A percentile compares a stretch with the other conserved stretches of the same genome.
Conservation (phyloP, 1,140 invertebrate genomes). For the Telenomus remus region DNA sequence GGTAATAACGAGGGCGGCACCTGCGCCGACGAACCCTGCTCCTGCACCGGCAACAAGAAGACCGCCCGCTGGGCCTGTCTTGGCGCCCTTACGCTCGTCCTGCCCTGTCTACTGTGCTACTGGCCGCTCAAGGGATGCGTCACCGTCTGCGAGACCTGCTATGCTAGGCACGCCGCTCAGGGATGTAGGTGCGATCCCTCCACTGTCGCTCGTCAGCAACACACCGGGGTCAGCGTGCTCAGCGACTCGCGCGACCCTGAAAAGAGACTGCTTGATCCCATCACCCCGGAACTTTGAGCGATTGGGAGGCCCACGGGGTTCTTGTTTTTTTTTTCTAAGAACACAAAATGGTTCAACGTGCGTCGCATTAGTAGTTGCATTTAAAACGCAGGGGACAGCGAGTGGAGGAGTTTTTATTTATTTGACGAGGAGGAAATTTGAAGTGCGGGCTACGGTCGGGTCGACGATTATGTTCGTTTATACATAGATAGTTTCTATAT, state of each 20-base stretch:
- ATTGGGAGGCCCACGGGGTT: too few relatives aligned
- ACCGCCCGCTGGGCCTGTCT: conserved; percentile 89
- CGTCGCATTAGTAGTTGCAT: too few relatives aligned
- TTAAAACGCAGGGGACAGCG: conserved; percentile 63
- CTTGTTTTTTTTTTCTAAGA: too few relatives aligned
- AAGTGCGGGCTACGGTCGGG: conserved; percentile 16
- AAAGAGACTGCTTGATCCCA: conserved; percentile 72
- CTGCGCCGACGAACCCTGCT: conserved; percentile 90
- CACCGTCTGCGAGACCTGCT: conserved; percentile 85
- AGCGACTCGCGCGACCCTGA: conserved; percentile 69
- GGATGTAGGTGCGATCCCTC: conserved; percentile 80
- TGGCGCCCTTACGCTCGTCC: conserved; percentile 83
- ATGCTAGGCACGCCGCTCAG: conserved; percentile 84
- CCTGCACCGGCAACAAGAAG: conserved; percentile 83
- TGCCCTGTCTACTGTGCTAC: conserved; percentile 94
- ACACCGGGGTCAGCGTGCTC: conserved; percentile 63
- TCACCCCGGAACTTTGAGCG: conserved; percentile 71
- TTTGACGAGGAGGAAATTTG: conserved; percentile 48
- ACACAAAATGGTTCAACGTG: too few relatives aligned
- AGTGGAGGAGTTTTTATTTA: conserved; percentile 64
- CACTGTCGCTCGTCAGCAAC: conserved; percentile 75
- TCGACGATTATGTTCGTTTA: conserved; percentile 54
- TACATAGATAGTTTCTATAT: conserved; percentile 70
- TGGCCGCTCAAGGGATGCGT: conserved; percentile 91
- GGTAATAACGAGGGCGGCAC: conserved; percentile 80